Evolutionary conservation across 2,888 invertebrate species (phyloP), one percentile per base, ranked within the genome.

Genomic region (Drosophila paramelanica): DNA sequence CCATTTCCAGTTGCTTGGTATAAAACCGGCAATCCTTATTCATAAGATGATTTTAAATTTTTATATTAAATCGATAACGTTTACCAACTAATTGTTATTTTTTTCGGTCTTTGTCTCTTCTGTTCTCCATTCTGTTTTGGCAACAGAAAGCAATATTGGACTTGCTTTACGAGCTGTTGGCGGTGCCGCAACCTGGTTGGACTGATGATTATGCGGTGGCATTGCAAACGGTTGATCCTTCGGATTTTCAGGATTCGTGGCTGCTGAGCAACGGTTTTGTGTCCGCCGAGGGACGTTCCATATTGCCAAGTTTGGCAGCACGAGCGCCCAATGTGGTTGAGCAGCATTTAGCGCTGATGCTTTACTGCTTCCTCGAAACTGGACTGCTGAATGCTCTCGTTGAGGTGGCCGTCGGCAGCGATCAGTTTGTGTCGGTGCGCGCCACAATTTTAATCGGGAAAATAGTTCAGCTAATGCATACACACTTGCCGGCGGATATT

Each of bases 181-280:
- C 97, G 65, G 93, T 98, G 76, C 96, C 96, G 45, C 95, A 97
- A 91, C 98, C 98, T 0, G 96, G 96, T 87, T 98, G 98, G 98
- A 97, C 98, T 1, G 97, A 97, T 88, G 98, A 98, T 92, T 96
- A 98, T 82, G 95, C 96, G 46, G 96, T 97, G 41, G 98, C 98
- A 1, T 93, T 98, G 73, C 95, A 96, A 75, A 97, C 97, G 42
- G 95, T 98, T 68, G 97, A 98, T 94, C 97, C 97, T 3, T 96
- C 96, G 25, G 96, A 96, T 91, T 95, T 95, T 83, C 83, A 95
- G 92, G 97, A 98, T 76, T 94, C 95, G 1, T 99, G 98, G 98
- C 94, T 96, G 81, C 93, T 99, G 27, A 96, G 95, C 82, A 98
- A 98, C 91, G 98, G 98, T 38, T 99, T 99, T 91, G 96, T 99